phyloP scores from a whole-genome alignment of 2,113 vertebrate species.

The Ursus arctos region DNA sequence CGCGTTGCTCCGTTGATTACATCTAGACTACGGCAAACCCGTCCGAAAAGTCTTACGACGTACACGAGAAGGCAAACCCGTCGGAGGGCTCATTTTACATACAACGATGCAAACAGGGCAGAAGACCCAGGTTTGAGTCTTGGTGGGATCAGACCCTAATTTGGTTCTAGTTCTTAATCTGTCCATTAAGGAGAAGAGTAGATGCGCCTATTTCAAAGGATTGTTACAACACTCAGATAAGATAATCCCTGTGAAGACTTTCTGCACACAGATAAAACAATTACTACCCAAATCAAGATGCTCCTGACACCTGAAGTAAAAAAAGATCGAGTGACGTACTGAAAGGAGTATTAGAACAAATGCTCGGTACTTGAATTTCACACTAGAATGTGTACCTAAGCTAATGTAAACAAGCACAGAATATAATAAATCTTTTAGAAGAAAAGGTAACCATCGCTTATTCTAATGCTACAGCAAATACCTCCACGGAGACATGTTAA shows the following conservation, averaged over 20 bases:
- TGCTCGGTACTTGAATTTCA: background rate
- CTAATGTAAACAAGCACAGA: background rate
- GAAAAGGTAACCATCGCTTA: background rate
- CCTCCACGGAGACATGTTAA: background rate
- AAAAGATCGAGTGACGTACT: background rate
- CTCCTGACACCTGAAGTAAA: background rate
- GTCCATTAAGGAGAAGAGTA: background rate
- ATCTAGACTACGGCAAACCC: background rate
- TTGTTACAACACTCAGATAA: background rate
- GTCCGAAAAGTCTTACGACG: background rate
- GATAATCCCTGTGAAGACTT: background rate
- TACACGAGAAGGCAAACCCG: background rate
- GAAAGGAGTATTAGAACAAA: slow-evolving; percentile 54
- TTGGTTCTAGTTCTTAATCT: background rate
- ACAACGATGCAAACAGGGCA: background rate
- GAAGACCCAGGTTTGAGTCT: background rate
- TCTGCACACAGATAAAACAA: background rate
- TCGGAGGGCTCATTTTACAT: background rate
- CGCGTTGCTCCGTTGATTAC: background rate
- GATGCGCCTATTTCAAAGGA: background rate
- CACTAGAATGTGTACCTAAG: background rate
- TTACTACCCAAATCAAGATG: slow-evolving; percentile 27
- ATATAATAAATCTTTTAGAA: background rate
- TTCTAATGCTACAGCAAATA: background rate
- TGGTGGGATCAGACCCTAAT: background rate